A percentile compares a stretch with the other conserved stretches of the same genome.
phyloP scores from a whole-genome alignment of 2,113 vertebrate species.

The Gymnorhina tibicen region DNA sequence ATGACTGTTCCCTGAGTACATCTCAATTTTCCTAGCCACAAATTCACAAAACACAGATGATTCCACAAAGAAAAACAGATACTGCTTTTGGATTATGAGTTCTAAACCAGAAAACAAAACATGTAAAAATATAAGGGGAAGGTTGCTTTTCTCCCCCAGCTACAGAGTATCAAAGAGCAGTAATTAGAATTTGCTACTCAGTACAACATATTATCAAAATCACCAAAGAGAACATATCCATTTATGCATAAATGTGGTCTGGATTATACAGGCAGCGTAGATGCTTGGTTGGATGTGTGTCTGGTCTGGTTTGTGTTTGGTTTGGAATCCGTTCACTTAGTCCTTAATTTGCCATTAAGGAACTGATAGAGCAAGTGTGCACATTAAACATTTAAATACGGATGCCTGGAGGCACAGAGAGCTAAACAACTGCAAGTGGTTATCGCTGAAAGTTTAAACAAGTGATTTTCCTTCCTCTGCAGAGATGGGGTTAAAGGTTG shows the following conservation, averaged over 20 bases:
- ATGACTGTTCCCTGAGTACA: background rate
- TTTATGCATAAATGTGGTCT: constrained; percentile 40
- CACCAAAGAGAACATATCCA: constrained; percentile 8
- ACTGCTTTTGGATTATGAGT: background rate
- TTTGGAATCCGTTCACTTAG: constrained; percentile 46
- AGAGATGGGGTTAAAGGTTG: constrained; percentile 22
- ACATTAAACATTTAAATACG: constrained; percentile 37
- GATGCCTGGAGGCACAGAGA: background rate
- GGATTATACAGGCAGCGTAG: constrained; percentile 29
- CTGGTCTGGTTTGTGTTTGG: constrained; percentile 48
- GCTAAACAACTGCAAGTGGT: constrained; percentile 39
- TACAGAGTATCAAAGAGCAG: background rate
- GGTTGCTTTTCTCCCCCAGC: background rate
- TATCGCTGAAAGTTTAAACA: constrained; percentile 2
- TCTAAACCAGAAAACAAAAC: constrained; percentile 13
- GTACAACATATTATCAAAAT: constrained; percentile 31
- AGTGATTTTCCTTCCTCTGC: constrained; percentile 39
- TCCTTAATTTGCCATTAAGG: constrained; percentile 58
- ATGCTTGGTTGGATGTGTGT: background rate
- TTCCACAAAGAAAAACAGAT: background rate
- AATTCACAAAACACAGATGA: background rate
- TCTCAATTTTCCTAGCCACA: background rate
- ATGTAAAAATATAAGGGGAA: background rate
- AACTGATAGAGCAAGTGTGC: constrained; percentile 48
- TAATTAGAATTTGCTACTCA: constrained; percentile 10